These are phyloP conservation scores for Cordilura impudica DNA, from an alignment of 2,888 invertebrate genomes.

Conservation along the genomic window DNA sequence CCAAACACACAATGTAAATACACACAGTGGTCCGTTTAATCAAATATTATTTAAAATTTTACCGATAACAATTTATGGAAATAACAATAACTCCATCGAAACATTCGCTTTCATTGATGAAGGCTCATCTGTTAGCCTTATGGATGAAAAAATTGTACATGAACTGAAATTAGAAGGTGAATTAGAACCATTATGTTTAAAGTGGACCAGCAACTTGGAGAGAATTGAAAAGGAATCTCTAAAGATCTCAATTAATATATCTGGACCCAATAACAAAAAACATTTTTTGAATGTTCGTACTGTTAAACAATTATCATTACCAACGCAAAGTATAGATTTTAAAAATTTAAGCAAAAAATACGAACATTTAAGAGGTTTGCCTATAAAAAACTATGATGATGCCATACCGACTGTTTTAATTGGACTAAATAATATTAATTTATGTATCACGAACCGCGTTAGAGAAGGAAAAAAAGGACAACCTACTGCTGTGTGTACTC, in stretches of 20 bases:
- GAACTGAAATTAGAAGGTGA: conserved; percentile 10
- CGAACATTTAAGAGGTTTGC: not conserved
- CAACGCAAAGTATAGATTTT: not conserved
- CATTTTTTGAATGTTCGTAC: not conserved
- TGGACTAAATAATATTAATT: not conserved
- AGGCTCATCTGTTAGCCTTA: conserved; percentile 34
- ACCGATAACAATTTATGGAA: not conserved
- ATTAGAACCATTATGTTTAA: conserved; percentile 17
- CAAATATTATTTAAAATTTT: conserved; percentile 31
- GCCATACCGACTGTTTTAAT: conserved; percentile 1
- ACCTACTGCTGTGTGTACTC: conserved; percentile 5
- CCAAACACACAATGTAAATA: conserved; percentile 1
- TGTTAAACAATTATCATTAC: conserved; percentile 2
- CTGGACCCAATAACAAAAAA: not conserved
- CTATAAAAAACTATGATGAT: not conserved
- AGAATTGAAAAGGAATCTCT: not conserved
- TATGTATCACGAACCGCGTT: not conserved
- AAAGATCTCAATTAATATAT: not conserved
- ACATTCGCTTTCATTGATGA: conserved; percentile 15
- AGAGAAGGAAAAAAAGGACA: not conserved
- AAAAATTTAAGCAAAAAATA: not conserved
- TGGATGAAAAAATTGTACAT: conserved; percentile 1
- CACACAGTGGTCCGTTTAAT: conserved; percentile 1
- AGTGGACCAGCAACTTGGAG: conserved; percentile 21
- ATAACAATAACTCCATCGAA: not conserved